These are phyloP conservation scores for Anoura caudifer DNA, from an alignment of 2,113 vertebrate species.

Conservation along the genomic window DNA sequence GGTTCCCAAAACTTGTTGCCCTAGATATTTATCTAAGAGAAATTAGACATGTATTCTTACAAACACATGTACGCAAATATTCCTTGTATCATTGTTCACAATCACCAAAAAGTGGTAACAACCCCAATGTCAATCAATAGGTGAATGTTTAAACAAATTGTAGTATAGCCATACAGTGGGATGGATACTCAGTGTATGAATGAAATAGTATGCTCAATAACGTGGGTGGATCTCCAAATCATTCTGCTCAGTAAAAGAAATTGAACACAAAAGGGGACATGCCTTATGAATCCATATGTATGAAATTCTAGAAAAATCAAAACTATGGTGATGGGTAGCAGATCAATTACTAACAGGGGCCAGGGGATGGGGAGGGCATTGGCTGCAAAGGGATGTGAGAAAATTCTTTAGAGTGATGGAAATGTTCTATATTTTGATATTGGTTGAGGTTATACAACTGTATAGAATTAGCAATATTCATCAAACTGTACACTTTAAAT, in stretches of 20 bases:
- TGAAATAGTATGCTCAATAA: background rate
- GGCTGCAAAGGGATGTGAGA: background rate
- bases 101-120: background rate
- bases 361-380: background rate
- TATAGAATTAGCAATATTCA: conserved; percentile 13
- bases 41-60: background rate
- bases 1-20: background rate
- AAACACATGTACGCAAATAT: background rate
- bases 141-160: background rate
- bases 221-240: background rate
- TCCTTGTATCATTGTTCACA: background rate
- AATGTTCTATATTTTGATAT: background rate
- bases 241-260: conserved; percentile 9
- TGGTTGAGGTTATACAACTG: background rate
- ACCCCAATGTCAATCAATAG: background rate
- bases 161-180: background rate
- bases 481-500: background rate
- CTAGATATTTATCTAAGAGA: background rate
- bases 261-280: background rate
- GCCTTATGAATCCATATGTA: background rate
- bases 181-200: background rate
- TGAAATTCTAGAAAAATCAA: background rate
- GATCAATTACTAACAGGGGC: background rate
- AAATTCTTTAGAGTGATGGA: background rate
- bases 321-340: background rate